phyloP scores from a whole-genome alignment of 1,140 invertebrate species.

The Orchestia grillus region DNA sequence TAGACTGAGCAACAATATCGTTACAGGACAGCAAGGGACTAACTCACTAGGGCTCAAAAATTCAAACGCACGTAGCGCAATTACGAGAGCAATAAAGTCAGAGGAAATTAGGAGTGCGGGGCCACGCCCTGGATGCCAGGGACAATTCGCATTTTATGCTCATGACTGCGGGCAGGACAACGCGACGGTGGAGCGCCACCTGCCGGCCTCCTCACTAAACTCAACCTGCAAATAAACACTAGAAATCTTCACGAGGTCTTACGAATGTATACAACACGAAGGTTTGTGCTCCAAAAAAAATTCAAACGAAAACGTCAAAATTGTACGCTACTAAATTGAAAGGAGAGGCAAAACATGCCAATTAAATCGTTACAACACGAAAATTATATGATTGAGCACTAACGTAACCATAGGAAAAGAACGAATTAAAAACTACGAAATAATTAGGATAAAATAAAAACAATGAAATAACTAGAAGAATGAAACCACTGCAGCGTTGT shows the following conservation, averaged over 20 bases:
- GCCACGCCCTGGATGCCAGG: not conserved
- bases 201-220: not conserved
- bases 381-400: not conserved
- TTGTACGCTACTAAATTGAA: not conserved
- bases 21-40: too few relatives aligned
- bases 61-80: not conserved
- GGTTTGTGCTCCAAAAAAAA: not conserved
- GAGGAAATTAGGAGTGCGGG: not conserved
- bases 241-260: not conserved
- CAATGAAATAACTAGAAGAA: not conserved
- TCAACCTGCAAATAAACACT: not conserved
- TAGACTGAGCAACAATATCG: too few relatives aligned
- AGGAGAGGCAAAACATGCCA: not conserved
- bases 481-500: not conserved
- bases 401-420: not conserved
- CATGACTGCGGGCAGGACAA: not conserved
- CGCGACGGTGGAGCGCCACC: too few relatives aligned
- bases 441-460: not conserved
- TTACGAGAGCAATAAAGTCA: not conserved
- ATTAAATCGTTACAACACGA: not conserved
- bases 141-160: not conserved
- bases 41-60: not conserved
- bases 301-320: not conserved
- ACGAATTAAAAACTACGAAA: not conserved
- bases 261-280: not conserved